A percentile compares a stretch with the other conserved stretches of the same genome.
Evolutionary conservation across 2,797 vertebrate genomes (phyloP).

Genomic region (Macropus fuliginosus): DNA sequence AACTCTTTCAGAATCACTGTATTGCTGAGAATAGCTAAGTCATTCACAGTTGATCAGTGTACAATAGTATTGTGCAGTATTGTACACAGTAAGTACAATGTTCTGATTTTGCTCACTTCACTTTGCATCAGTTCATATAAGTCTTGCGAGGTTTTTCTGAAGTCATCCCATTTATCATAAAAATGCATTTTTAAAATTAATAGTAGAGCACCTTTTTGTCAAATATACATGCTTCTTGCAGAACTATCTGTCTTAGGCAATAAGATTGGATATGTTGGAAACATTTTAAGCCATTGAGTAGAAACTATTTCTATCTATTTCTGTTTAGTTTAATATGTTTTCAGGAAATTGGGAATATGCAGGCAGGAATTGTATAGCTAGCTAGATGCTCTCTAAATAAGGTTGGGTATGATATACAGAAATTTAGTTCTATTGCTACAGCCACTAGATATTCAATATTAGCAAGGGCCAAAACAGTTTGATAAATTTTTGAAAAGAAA

Average conservation of each 20-base stretch:
- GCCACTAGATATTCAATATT: conserved; percentile 11
- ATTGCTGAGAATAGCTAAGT: background rate
- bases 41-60: background rate
- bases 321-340: conserved; percentile 44
- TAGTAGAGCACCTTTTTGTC: conserved; percentile 46
- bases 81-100: too few species aligned
- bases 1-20: background rate
- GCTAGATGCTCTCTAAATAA: conserved; percentile 42
- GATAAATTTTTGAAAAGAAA: background rate
- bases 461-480: background rate
- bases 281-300: conserved; percentile 58
- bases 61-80: background rate
- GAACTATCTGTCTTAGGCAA: background rate
- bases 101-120: too few species aligned
- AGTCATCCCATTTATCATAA: background rate
- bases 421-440: conserved; percentile 42
- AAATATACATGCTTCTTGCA: conserved; percentile 54
- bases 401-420: conserved; percentile 1
- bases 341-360: conserved; percentile 60
- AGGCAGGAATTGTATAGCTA: conserved; percentile 56
- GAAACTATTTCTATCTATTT: conserved; percentile 54
- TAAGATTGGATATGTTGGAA: conserved; percentile 63
- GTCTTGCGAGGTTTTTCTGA: background rate
- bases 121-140: background rate
- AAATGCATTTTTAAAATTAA: background rate